These are phyloP conservation scores for Morpho helenor DNA, from an alignment of 2,888 invertebrate genomes.

Conservation along the genomic window DNA sequence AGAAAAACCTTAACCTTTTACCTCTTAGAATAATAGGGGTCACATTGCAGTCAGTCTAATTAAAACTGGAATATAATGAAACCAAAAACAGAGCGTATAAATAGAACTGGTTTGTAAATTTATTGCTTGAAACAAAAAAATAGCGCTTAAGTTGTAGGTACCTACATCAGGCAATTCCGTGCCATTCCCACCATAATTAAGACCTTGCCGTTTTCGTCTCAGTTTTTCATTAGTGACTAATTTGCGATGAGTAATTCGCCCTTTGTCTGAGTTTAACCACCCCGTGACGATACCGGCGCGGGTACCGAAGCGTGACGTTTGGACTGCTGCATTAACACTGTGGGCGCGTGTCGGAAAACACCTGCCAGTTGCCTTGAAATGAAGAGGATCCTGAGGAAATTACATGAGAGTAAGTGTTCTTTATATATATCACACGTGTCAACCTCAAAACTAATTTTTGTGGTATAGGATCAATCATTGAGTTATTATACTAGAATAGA, in stretches of 20 bases:
- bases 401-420: constrained; percentile 58
- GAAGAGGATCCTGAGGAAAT: constrained; percentile 59
- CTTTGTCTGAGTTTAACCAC: constrained; percentile 56
- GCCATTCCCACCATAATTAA: not conserved
- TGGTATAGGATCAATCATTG: too few relatives aligned
- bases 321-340: constrained; percentile 45
- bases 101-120: too few relatives aligned
- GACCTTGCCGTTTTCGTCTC: constrained; percentile 19
- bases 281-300: constrained; percentile 51
- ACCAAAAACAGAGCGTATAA: too few relatives aligned
- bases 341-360: constrained; percentile 47
- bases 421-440: not conserved
- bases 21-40: too few relatives aligned
- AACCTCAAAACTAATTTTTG: too few relatives aligned
- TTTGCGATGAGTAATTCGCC: constrained; percentile 29
- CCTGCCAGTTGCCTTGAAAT: constrained; percentile 37
- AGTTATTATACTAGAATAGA: too few relatives aligned
- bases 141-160: not conserved
- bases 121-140: too few relatives aligned
- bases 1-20: too few relatives aligned
- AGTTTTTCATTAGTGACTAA: constrained; percentile 22
- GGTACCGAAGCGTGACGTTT: constrained; percentile 50
- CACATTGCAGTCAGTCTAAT: too few relatives aligned
- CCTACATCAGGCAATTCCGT: not conserved
- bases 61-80: too few relatives aligned